Conservation (phyloP, 2,888 invertebrate species). For the Athalia rosae region DNA sequence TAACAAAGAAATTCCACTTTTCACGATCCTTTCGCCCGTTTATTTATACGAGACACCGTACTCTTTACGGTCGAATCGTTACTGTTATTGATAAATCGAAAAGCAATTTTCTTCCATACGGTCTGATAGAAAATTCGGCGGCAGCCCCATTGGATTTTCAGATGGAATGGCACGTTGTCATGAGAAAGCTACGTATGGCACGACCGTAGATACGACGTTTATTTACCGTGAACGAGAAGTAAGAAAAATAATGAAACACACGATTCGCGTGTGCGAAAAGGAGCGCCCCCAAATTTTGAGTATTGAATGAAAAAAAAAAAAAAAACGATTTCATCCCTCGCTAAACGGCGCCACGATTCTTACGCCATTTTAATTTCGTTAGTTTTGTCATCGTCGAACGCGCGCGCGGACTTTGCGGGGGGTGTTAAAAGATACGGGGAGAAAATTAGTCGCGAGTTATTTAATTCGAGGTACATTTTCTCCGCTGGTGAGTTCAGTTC, state of each 20-base stretch:
- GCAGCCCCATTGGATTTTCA: background rate
- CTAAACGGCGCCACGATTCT: too few relatives aligned
- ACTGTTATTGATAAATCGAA: conserved; percentile 38
- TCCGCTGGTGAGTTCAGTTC: background rate
- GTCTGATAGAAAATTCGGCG: background rate
- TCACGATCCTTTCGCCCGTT: background rate
- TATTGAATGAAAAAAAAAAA: too few relatives aligned
- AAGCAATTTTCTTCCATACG: conserved; percentile 38
- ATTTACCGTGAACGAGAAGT: conserved; percentile 1
- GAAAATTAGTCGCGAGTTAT: background rate
- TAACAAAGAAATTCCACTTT: conserved; percentile 24
- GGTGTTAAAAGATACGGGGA: background rate
- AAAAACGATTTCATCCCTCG: too few relatives aligned
- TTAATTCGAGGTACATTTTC: background rate
- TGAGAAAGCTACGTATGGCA: background rate
- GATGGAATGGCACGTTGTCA: conserved; percentile 27
- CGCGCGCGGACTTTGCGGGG: too few relatives aligned
- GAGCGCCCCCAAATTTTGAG: too few relatives aligned
- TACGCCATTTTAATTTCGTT: too few relatives aligned
- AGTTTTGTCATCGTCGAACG: too few relatives aligned
- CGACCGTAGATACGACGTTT: background rate
- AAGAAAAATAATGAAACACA: background rate
- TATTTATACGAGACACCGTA: background rate
- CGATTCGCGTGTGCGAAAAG: too few relatives aligned
- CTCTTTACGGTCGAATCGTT: background rate